These are phyloP conservation scores for Cariama cristata DNA, from an alignment of 2,113 vertebrate genomes.

Conservation along the genomic window DNA sequence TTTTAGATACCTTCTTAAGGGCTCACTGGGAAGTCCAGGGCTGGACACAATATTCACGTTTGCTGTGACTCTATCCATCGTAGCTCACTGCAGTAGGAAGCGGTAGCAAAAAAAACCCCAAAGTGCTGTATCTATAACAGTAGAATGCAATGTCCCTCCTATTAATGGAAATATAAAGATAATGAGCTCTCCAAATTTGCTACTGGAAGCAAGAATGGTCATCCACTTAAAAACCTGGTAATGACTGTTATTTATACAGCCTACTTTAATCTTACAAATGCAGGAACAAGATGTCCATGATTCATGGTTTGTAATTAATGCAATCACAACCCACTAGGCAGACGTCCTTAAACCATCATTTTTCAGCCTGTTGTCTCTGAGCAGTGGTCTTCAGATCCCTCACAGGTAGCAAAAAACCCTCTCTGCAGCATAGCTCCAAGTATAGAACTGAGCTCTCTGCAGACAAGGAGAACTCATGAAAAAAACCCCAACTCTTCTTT, in stretches of 20 bases:
- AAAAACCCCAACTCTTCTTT: not conserved
- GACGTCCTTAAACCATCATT: not conserved
- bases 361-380: not conserved
- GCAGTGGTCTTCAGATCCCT: not conserved
- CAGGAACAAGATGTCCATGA: not conserved
- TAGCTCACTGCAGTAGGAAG: not conserved
- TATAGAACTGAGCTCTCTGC: accelerated
- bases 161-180: not conserved
- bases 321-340: not conserved
- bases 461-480: not conserved
- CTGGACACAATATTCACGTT: not conserved
- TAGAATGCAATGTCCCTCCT: not conserved
- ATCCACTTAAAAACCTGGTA: not conserved
- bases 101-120: not conserved
- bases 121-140: not conserved
- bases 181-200: constrained; percentile 3
- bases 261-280: not conserved
- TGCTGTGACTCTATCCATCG: not conserved
- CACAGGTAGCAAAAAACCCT: not conserved
- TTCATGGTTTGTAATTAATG: not conserved
- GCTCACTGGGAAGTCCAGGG: not conserved
- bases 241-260: not conserved
- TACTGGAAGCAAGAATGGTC: not conserved
- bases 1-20: not conserved
- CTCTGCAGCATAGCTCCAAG: not conserved